phyloP scores from a whole-genome alignment of 2,113 vertebrate genomes.

The Heterochromis multidens region DNA sequence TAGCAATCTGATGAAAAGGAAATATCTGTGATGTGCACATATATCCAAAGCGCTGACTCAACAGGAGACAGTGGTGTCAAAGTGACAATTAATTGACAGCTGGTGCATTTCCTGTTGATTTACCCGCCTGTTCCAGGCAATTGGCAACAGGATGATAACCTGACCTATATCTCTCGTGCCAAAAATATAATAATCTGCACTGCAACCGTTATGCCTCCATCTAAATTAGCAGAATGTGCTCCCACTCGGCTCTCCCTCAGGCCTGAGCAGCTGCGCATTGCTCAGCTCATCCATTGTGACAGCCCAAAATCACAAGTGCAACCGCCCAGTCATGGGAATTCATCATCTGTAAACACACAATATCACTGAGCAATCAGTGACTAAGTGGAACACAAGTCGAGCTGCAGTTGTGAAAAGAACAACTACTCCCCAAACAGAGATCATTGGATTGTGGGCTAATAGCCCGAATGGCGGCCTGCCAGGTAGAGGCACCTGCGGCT shows the following conservation, averaged over 20 bases:
- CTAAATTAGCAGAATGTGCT: slow-evolving; percentile 73
- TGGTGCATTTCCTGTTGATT: slow-evolving; percentile 79
- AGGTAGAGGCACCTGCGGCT: slow-evolving; percentile 59
- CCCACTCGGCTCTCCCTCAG: slow-evolving; percentile 38
- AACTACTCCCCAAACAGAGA: slow-evolving; percentile 30
- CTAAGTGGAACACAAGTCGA: slow-evolving; percentile 36
- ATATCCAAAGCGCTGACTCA: neutral
- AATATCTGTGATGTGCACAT: neutral
- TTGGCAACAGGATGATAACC: slow-evolving; percentile 75
- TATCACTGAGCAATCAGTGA: slow-evolving; percentile 56
- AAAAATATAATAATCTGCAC: slow-evolving; percentile 69
- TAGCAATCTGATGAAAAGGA: neutral
- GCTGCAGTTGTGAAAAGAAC: slow-evolving; percentile 38
- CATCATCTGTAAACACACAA: slow-evolving; percentile 45
- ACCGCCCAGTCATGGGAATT: slow-evolving; percentile 53
- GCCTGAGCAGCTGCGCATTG: slow-evolving; percentile 77
- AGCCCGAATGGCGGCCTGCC: slow-evolving; percentile 45
- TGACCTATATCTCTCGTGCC: slow-evolving; percentile 79
- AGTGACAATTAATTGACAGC: slow-evolving; percentile 37
- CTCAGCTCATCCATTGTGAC: slow-evolving; percentile 71
- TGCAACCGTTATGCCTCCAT: slow-evolving; percentile 74
- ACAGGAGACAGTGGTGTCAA: neutral
- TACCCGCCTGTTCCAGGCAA: slow-evolving; percentile 73
- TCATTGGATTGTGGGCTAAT: slow-evolving; percentile 46
- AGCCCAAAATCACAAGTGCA: slow-evolving; percentile 57